Evolutionary conservation across 1,140 invertebrate genomes (phyloP).

Genomic region (Lasioglossum baleicum): DNA sequence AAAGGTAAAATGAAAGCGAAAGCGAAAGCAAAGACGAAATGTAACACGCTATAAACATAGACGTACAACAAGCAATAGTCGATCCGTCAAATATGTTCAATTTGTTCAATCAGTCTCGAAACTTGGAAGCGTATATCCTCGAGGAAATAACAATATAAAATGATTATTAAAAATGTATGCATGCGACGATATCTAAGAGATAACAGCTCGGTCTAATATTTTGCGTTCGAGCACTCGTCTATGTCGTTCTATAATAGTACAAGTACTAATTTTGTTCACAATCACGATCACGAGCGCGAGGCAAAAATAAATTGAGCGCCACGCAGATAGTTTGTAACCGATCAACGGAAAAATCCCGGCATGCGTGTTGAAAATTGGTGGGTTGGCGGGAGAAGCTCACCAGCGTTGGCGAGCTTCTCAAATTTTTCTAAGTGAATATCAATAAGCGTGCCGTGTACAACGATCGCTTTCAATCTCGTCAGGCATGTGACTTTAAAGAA

Average conservation of each 20-base stretch:
- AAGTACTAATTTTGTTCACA: no score
- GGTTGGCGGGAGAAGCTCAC: neutral
- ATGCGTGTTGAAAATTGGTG: constrained; percentile 1
- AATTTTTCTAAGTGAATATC: neutral
- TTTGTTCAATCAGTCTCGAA: no score
- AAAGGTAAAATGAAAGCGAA: neutral
- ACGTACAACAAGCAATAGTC: no score
- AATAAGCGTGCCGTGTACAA: constrained; percentile 8
- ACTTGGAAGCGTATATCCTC: no score
- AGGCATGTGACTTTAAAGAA: constrained; percentile 15
- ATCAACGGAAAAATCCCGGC: neutral
- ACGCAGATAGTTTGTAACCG: neutral
- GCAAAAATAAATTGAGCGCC: neutral
- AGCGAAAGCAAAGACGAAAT: neutral
- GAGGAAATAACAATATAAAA: neutral
- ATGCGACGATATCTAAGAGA: no score
- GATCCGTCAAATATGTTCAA: no score
- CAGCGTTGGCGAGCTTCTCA: neutral
- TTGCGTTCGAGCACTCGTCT: no score
- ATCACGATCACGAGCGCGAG: neutral
- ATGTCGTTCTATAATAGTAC: no score
- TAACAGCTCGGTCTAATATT: no score
- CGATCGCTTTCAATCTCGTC: neutral
- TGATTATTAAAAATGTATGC: neutral
- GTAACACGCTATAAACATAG: no score